Base-by-base conservation (phyloP, 1,140 invertebrate species). In the Halictus rubicundus region DNA sequence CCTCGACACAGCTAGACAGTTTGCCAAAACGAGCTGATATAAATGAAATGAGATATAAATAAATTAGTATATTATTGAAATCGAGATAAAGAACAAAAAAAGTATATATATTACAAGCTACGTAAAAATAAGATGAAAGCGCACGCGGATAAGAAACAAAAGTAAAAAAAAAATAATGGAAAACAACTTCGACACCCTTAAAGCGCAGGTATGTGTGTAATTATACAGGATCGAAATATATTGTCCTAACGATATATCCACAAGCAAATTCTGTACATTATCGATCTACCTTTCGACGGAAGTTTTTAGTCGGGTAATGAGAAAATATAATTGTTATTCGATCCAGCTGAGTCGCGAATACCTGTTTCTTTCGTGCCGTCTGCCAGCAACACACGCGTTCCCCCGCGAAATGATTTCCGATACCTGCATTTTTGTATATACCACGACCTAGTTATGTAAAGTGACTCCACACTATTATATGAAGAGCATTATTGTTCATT, bases 401-500 rank as follows among this genome's bases (percentile, higher is more conserved):
- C 54, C 54, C 68, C 54, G 25, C 9, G 21, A 70, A 57, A 59
- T 74, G 19, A 66, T 54, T 85, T 82, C 39, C 12, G 37, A 86
- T 77, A 78, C 59, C 61, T 76, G 84, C 85, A 87, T 88, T 90
- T 91, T 90, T 89, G 89, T 91, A 91, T 85, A 91, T 90, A 91
- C 71, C 85, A 90, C 73, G 75, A 88, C 88, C 85, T 82, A 89
- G 83, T 82, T 88, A 88, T 90, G 86, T 89, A 89, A 90, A 90
- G 83, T 90, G 83, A 82, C 77, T 88, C 84, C 72, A 88, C 75
- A 77, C 64, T 86, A 86, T 72, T 72, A 70, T 87, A 80, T 57
- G 69, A 83, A 87, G 82, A 88, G 75, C 88, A 89, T 90, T 89
- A 92, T 71, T 91, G 87, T 91, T 92, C 86, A 91, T 89, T 89